These are phyloP conservation scores for Drosophila lowei DNA, from an alignment of 1,140 invertebrate species.

Conservation along the genomic window DNA sequence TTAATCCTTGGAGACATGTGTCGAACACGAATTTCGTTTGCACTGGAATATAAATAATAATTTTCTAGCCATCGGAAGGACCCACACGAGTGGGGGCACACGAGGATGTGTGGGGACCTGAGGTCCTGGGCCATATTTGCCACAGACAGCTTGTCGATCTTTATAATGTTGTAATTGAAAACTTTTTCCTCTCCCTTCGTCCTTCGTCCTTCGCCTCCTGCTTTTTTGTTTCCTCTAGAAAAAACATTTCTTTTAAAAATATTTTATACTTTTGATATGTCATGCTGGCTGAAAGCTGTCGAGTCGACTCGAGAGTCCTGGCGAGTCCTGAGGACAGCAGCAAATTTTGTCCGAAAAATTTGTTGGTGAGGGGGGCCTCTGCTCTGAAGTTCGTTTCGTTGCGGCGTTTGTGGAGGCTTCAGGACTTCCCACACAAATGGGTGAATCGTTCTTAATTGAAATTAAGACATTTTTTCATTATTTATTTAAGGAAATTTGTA, in stretches of 20 bases:
- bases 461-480: constrained; percentile 7
- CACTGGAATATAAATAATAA: constrained; percentile 81
- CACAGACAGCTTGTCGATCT: constrained; percentile 82
- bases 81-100: constrained; percentile 15
- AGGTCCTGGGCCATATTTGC: constrained; percentile 68
- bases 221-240: constrained; percentile 36
- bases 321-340: constrained; percentile 47
- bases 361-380: constrained; percentile 2
- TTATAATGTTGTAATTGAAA: constrained; percentile 83
- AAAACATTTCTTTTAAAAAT: constrained; percentile 77
- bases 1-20: constrained; percentile 82
- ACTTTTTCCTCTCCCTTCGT: constrained; percentile 58
- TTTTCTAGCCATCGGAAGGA: constrained; percentile 43
- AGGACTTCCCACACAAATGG: constrained; percentile 5
- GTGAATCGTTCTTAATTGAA: constrained; percentile 30
- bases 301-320: constrained; percentile 12
- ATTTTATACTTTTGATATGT: constrained; percentile 80
- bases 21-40: constrained; percentile 80
- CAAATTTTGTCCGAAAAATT: constrained; percentile 40
- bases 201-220: neutral
- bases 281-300: constrained; percentile 75
- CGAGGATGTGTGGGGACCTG: constrained; percentile 26
- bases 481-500: constrained; percentile 3
- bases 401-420: constrained; percentile 6
- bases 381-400: constrained; percentile 23